Evolutionary conservation across 2,797 vertebrate genomes (phyloP).

Genomic region (Borostomias antarcticus): DNA sequence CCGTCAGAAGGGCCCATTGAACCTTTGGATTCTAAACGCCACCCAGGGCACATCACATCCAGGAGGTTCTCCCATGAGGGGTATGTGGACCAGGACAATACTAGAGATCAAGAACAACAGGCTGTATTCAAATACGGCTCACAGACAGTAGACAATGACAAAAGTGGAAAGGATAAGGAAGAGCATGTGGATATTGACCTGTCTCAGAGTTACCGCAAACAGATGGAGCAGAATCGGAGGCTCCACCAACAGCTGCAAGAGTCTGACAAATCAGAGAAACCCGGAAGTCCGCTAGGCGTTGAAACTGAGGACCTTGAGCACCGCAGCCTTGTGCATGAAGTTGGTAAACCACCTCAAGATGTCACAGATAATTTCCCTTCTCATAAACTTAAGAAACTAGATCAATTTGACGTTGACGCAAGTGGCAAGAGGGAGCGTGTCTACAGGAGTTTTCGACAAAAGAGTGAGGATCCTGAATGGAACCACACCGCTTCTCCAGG

Average conservation of each 20-base stretch:
- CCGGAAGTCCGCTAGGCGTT: constrained; percentile 83
- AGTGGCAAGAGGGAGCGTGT: constrained; percentile 90
- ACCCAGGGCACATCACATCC: constrained; percentile 67
- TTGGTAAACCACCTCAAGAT: constrained; percentile 96
- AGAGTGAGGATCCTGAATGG: constrained; percentile 93
- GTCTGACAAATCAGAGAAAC: constrained; percentile 91
- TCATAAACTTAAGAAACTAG: constrained; percentile 91
- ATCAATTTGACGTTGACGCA: constrained; percentile 87
- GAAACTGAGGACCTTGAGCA: constrained; percentile 93
- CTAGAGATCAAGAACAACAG: constrained; percentile 64
- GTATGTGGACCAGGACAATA: constrained; percentile 76
- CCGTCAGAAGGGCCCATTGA: constrained; percentile 77
- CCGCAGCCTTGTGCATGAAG: constrained; percentile 95
- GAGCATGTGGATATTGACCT: constrained; percentile 96
- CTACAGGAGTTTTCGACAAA: constrained; percentile 92
- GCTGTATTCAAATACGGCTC: constrained; percentile 62
- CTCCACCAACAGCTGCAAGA: constrained; percentile 92
- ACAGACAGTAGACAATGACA: constrained; percentile 77
- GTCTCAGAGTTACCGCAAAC: constrained; percentile 97
- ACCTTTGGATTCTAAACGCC: constrained; percentile 79
- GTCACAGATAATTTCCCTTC: constrained; percentile 97
- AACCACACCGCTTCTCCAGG: constrained; percentile 83
- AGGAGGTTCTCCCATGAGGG: constrained; percentile 80
- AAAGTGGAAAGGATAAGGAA: constrained; percentile 77
- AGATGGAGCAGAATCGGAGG: constrained; percentile 96